Evolutionary conservation across 2,797 vertebrate genomes (phyloP), one percentile per base, ranked within the genome.

Genomic region (Merluccius polli): DNA sequence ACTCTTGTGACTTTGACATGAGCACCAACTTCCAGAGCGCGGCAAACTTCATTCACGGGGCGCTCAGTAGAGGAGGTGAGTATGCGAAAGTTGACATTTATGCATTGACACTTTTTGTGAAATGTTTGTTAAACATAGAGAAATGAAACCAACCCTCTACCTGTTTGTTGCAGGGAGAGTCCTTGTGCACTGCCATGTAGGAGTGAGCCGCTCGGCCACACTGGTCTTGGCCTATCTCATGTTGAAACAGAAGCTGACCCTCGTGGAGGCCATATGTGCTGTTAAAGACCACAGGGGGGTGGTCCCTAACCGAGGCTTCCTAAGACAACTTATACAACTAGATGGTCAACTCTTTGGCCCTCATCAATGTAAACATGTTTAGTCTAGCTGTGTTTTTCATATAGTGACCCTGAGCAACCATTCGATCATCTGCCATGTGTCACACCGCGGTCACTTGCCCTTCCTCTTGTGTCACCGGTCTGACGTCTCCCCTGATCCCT

Each of bases 221-320:
- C 83, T 98, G 87, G 96, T 98, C 75, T 92, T 98, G 81, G 96
- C 97, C 75, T 98, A 97, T 90, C 92, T 98, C 88, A 98, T 99
- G 97, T 93, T 98, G 86, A 96, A 94, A 82, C 95, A 98, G 79
- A 91, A 89, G 82, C 92, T 98, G 89, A 95, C 92, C 81, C 93
- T 98, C 0, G 96, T 98, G 52, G 96, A 98, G 84, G 96, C 97
- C 70, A 95, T 98, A 88, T 97, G 93, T 89, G 96, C 95, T 0
- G 95, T 99, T 75, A 98, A 98, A 87, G 94, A 97, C 10, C 94
- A 95, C 82, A 89, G 96, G 0, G 96, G 96, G 1, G 94, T 98
- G 83, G 94, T 95, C 76, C 97, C 97, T 31, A 98, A 98, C 86
- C 89, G 96, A 77, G 96, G 97, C 21, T 98, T 98, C 91, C 86